These are phyloP conservation scores for Myanophis thanlyinensis DNA, from an alignment of 2,113 vertebrate genomes.

Conservation along the genomic window DNA sequence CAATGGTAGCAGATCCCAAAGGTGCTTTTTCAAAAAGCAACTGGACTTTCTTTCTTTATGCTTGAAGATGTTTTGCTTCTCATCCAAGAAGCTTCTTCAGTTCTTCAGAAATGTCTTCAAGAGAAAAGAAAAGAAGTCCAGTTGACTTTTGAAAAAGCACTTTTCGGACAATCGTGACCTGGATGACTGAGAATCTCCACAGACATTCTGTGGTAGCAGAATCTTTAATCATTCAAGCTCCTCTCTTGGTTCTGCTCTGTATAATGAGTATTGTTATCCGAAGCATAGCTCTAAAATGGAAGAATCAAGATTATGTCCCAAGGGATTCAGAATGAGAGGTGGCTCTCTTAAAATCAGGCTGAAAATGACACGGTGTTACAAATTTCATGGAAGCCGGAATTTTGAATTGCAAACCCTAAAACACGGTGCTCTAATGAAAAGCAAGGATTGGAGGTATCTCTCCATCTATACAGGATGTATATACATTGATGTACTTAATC, in stretches of 20 bases:
- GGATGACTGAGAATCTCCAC: neutral
- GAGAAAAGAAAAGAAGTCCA: neutral
- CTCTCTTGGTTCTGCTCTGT: neutral
- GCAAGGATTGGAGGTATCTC: neutral
- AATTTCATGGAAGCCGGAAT: neutral
- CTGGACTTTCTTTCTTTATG: too few relatives aligned
- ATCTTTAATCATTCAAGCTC: neutral
- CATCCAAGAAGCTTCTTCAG: too few relatives aligned
- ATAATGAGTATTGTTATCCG: neutral
- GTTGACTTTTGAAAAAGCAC: neutral
- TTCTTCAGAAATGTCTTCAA: neutral
- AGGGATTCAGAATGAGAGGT: neutral
- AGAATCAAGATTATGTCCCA: neutral
- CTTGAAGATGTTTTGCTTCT: too few relatives aligned
- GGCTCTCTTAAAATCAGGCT: slow-evolving; percentile 15
- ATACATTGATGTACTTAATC: neutral
- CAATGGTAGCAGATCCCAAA: too few relatives aligned
- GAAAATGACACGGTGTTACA: neutral
- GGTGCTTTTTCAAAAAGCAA: too few relatives aligned
- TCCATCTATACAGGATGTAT: neutral
- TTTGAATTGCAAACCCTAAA: neutral
- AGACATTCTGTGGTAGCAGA: neutral
- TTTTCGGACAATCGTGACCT: neutral
- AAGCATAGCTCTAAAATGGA: neutral
- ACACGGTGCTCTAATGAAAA: neutral